Conservation (phyloP, 2,113 vertebrate genomes). For the Ranitomeya imitator region DNA sequence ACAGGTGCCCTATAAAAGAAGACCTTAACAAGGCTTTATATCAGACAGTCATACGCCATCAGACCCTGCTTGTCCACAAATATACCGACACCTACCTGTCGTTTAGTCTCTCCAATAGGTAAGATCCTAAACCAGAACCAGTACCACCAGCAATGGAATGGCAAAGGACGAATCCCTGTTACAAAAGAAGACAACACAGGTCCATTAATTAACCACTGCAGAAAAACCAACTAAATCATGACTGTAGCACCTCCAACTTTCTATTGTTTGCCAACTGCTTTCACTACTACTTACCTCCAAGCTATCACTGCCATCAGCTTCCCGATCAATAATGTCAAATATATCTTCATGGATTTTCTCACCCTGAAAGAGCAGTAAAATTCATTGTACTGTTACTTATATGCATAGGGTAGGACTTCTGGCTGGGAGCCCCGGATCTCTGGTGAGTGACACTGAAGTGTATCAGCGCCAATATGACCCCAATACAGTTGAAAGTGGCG, state of each 20-base stretch:
- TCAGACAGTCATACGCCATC: no score
- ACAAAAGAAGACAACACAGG: not conserved
- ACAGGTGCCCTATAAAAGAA: no score
- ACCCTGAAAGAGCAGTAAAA: constrained; percentile 72
- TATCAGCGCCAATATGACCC: no score
- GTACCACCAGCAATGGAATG: constrained; percentile 98
- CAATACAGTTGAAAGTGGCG: no score
- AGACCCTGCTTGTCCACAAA: no score
- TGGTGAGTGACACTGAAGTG: no score
- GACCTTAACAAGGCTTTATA: no score
- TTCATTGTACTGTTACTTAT: not conserved
- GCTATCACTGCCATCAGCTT: constrained; percentile 98
- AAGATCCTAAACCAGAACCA: constrained; percentile 93
- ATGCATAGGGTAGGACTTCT: not conserved
- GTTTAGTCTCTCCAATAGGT: constrained; percentile 94
- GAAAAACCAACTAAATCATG: not conserved
- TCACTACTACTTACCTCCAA: constrained; percentile 79
- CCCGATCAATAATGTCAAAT: constrained; percentile 98
- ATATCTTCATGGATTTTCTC: constrained; percentile 99
- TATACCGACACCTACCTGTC: constrained; percentile 80
- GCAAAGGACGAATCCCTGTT: constrained; percentile 94
- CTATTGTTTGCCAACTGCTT: not conserved
- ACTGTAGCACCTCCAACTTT: not conserved
- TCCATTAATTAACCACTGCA: no score
- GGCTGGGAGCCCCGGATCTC: no score